phyloP scores from a whole-genome alignment of 2,113 vertebrate genomes.

The Leiothrix lutea region DNA sequence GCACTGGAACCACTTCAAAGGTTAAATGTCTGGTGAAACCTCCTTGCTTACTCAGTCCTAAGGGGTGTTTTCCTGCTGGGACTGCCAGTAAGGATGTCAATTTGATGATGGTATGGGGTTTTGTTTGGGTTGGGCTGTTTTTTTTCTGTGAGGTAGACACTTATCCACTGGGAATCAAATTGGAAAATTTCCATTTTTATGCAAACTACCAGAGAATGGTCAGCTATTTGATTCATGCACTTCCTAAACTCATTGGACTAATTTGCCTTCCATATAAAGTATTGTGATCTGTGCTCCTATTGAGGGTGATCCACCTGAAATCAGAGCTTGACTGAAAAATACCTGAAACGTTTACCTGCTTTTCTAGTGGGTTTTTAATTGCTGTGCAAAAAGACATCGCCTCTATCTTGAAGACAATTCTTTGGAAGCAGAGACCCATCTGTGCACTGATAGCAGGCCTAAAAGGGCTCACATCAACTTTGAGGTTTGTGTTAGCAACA shows the following conservation, averaged over 20 bases:
- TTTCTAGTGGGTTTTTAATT: background rate
- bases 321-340: background rate
- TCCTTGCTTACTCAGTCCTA: background rate
- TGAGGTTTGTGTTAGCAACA: background rate
- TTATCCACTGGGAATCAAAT: background rate
- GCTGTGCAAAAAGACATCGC: background rate
- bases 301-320: background rate
- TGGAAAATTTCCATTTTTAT: background rate
- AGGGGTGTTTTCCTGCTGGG: background rate
- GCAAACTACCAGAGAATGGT: background rate
- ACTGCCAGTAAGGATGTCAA: background rate
- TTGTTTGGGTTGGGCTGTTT: background rate
- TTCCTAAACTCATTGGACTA: background rate
- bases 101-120: background rate
- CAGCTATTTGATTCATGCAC: background rate
- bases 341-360: background rate
- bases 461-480: rapidly evolving
- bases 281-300: background rate
- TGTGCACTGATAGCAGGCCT: background rate
- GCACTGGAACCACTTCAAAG: background rate
- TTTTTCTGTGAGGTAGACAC: background rate
- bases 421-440: background rate
- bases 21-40: background rate
- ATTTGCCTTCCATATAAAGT: background rate
- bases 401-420: background rate